A percentile compares a stretch with the other conserved stretches of the same genome.
These are phyloP conservation scores for Drosophila santomea DNA, from an alignment of 1,140 invertebrate genomes.

Conservation along the genomic window DNA sequence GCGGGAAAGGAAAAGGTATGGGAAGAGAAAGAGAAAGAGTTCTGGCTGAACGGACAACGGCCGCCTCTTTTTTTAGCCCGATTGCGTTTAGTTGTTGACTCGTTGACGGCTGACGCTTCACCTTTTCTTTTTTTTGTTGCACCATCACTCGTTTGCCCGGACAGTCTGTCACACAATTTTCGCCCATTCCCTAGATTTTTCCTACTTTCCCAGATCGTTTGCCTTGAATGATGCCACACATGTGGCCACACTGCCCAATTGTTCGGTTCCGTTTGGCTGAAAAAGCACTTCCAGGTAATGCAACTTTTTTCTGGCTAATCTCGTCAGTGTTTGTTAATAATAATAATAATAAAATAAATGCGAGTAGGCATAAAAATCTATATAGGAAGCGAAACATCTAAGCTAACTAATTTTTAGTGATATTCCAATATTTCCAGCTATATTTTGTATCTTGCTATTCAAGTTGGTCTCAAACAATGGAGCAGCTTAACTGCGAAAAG, in stretches of 20 bases:
- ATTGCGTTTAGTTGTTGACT: constrained; percentile 75
- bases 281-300: constrained; percentile 25
- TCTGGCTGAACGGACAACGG: constrained; percentile 26
- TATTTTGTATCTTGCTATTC: constrained; percentile 42
- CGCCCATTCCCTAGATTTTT: background rate
- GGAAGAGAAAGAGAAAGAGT: no score
- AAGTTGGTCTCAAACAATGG: constrained; percentile 55
- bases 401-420: background rate
- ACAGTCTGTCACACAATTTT: constrained; percentile 18
- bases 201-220: constrained; percentile 25
- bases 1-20: background rate
- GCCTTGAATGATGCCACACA: constrained; percentile 48
- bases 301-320: constrained; percentile 27
- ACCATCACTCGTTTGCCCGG: background rate
- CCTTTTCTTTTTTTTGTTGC: constrained; percentile 11
- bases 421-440: constrained; percentile 13
- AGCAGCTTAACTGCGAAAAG: constrained; percentile 57
- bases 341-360: constrained; percentile 65
- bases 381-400: background rate
- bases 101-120: constrained; percentile 48
- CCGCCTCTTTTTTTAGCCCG: constrained; percentile 44
- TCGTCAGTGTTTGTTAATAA: constrained; percentile 39
- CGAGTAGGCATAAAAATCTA: constrained; percentile 19
- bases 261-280: background rate
- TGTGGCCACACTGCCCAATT: constrained; percentile 1